These are phyloP conservation scores for Gymnoscelis rufifasciata DNA, from an alignment of 2,888 invertebrate species.

Conservation along the genomic window DNA sequence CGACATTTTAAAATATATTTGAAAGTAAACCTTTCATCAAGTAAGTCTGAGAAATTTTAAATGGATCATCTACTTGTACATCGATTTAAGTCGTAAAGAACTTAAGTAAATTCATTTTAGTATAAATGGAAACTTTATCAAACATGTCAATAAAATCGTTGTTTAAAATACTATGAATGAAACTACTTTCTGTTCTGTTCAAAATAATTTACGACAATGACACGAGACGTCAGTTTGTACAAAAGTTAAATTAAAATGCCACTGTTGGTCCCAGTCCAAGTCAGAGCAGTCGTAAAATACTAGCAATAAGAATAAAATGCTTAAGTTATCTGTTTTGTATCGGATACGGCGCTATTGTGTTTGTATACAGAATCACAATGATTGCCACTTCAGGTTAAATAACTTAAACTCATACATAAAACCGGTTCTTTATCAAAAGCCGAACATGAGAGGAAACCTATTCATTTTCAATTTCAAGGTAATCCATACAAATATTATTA, in stretches of 20 bases:
- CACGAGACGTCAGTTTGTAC: constrained; percentile 27
- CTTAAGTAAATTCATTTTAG: too few species aligned
- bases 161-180: constrained; percentile 21
- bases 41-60: too few species aligned
- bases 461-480: constrained; percentile 23
- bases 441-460: constrained; percentile 18
- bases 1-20: too few species aligned
- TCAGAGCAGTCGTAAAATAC: constrained; percentile 43
- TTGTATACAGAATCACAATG: constrained; percentile 20
- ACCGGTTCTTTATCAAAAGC: constrained; percentile 33
- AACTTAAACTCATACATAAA: constrained; percentile 38
- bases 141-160: constrained; percentile 16
- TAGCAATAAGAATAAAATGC: constrained; percentile 48
- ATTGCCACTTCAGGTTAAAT: constrained; percentile 33
- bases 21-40: too few species aligned
- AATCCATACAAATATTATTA: too few species aligned
- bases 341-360: constrained; percentile 19
- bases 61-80: too few species aligned
- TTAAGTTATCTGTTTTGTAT: constrained; percentile 43
- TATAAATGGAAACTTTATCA: background rate
- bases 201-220: constrained; percentile 25
- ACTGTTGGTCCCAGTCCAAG: constrained; percentile 26
- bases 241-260: constrained; percentile 37
- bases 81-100: too few species aligned
- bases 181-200: constrained; percentile 20